A percentile compares a stretch with the other conserved stretches of the same genome.
Conservation (phyloP, 2,888 invertebrate species). For the Drosophila quinaria region DNA sequence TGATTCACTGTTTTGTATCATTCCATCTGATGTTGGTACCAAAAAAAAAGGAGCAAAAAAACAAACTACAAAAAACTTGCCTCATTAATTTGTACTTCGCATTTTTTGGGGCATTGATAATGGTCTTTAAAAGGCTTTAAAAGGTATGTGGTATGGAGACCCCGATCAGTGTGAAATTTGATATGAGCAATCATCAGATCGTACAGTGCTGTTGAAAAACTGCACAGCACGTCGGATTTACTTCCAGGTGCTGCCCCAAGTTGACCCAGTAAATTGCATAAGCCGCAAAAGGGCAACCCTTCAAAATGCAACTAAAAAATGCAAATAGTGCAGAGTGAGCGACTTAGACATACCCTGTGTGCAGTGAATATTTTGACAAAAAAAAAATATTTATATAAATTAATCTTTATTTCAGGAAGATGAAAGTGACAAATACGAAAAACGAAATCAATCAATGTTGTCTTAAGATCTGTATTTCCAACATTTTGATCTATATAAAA, state of each 20-base stretch:
- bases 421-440: too few species aligned
- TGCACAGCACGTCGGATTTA: conserved; percentile 64
- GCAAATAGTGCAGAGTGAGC: not conserved
- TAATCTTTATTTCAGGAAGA: too few species aligned
- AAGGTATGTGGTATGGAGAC: conserved; percentile 65
- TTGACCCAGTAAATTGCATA: conserved; percentile 65
- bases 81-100: conserved; percentile 64
- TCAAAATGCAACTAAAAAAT: conserved; percentile 35
- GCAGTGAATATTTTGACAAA: not conserved
- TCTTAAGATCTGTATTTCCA: too few species aligned
- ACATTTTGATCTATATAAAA: too few species aligned
- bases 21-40: conserved; percentile 41
- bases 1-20: conserved; percentile 57
- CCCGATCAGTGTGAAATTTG: conserved; percentile 60
- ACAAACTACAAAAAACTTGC: not conserved
- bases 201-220: conserved; percentile 65
- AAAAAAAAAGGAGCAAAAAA: not conserved
- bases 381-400: too few species aligned
- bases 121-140: conserved; percentile 75
- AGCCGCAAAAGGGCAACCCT: conserved; percentile 61
- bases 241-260: conserved; percentile 14
- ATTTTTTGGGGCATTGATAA: conserved; percentile 49
- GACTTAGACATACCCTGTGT: not conserved
- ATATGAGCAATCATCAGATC: conserved; percentile 54
- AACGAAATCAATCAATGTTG: too few species aligned